Percentiles rank a stretch among this genome's conserved stretches.
These are phyloP conservation scores for Gallinago stenura DNA, from an alignment of 2,797 vertebrate species.

Conservation along the genomic window DNA sequence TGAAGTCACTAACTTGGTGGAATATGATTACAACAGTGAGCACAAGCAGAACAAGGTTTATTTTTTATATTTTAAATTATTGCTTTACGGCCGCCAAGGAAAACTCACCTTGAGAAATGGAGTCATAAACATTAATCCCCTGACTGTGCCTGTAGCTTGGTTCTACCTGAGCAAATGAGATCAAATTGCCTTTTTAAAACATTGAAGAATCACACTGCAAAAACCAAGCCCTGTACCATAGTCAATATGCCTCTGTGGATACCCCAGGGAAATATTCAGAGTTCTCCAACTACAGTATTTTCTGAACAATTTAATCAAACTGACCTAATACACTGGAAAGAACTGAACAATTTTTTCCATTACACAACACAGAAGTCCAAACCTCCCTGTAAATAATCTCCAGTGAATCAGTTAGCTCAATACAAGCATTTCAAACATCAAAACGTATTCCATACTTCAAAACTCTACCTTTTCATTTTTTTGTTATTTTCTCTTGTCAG, in stretches of 20 bases:
- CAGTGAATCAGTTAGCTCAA: background rate
- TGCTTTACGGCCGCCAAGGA: background rate
- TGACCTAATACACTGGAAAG: background rate
- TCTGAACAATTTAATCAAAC: background rate
- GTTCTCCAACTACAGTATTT: background rate
- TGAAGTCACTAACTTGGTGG: background rate
- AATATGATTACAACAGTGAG: background rate
- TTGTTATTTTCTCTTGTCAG: background rate
- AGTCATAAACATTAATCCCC: background rate
- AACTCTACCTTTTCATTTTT: background rate
- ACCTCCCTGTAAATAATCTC: background rate
- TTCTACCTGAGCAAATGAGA: background rate
- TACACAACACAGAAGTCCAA: background rate
- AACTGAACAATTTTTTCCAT: slow-evolving; percentile 3
- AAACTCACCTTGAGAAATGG: background rate
- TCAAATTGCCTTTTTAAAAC: background rate
- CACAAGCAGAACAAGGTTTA: background rate
- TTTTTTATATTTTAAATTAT: background rate
- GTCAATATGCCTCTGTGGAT: background rate
- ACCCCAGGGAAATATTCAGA: background rate
- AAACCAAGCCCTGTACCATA: background rate
- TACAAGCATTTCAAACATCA: background rate
- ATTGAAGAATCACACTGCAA: background rate
- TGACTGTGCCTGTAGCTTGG: background rate
- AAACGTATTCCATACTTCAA: background rate